phyloP scores from a whole-genome alignment of 2,797 vertebrate genomes.

The Gephyroberyx darwinii region DNA sequence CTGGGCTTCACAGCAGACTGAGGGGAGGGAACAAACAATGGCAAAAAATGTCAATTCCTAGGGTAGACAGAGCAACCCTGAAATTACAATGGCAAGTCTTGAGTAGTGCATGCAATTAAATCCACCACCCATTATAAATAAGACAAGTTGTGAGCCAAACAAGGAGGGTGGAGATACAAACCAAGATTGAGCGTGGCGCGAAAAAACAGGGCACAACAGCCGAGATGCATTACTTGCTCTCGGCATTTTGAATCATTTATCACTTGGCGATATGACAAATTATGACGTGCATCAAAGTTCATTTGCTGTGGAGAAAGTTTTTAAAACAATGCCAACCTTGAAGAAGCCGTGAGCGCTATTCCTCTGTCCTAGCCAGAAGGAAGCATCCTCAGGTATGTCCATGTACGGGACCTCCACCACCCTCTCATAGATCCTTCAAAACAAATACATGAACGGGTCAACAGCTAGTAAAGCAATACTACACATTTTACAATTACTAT shows the following conservation, averaged over 20 bases:
- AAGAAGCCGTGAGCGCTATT: conserved; percentile 95
- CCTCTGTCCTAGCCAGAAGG: conserved; percentile 96
- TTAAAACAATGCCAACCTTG: conserved; percentile 83
- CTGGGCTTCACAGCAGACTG: conserved; percentile 66
- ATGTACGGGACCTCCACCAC: conserved; percentile 91
- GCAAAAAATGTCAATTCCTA: conserved; percentile 50
- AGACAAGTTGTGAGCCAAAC: conserved; percentile 58
- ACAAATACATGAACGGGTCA: conserved; percentile 17
- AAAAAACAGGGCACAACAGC: conserved; percentile 33
- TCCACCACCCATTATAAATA: conserved; percentile 62
- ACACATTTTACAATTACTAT: no score
- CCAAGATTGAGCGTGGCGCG: conserved; percentile 10
- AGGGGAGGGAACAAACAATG: conserved; percentile 65
- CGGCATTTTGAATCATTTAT: conserved; percentile 50
- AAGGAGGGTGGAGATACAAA: conserved; percentile 42
- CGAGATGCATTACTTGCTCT: conserved; percentile 29
- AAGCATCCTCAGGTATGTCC: conserved; percentile 90
- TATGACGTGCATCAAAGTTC: conserved; percentile 15
- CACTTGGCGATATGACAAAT: conserved; percentile 27
- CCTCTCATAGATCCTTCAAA: conserved; percentile 94
- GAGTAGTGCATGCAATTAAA: conserved; percentile 71
- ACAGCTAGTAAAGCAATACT: background rate
- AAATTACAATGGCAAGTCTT: conserved; percentile 67
- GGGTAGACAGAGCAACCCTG: conserved; percentile 47
- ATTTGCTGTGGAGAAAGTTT: conserved; percentile 11